These are phyloP conservation scores for Dichetophora obliterata DNA, from an alignment of 2,888 invertebrate species.

Conservation along the genomic window DNA sequence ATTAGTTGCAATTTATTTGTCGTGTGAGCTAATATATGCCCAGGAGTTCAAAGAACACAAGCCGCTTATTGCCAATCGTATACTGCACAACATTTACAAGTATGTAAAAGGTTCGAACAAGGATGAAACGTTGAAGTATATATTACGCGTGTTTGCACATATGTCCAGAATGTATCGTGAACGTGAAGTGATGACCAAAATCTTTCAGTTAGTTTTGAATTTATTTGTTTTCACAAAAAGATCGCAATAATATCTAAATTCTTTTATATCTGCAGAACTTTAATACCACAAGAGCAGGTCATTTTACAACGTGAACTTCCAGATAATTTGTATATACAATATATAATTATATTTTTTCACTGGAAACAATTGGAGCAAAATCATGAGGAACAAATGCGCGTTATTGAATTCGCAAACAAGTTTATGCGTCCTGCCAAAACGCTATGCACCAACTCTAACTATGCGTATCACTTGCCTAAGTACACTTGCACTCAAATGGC, in stretches of 20 bases:
- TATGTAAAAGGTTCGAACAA: slow-evolving; percentile 49
- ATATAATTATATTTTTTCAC: slow-evolving; percentile 59
- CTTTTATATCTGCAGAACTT: slow-evolving; percentile 44
- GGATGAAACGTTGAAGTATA: slow-evolving; percentile 35
- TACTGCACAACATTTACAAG: slow-evolving; percentile 51
- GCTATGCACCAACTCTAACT: slow-evolving; percentile 50
- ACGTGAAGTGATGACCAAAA: slow-evolving; percentile 53
- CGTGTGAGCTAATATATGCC: slow-evolving; percentile 57
- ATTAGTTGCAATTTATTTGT: slow-evolving; percentile 57
- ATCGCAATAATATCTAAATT: too few species aligned
- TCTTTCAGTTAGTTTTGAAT: slow-evolving; percentile 53
- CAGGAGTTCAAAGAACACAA: slow-evolving; percentile 52
- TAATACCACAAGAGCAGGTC: slow-evolving; percentile 48
- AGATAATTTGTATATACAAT: slow-evolving; percentile 58
- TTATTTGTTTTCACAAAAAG: neutral
- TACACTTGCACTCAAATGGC: slow-evolving; percentile 50
- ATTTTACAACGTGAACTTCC: slow-evolving; percentile 55
- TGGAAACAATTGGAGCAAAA: slow-evolving; percentile 56
- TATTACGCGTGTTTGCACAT: slow-evolving; percentile 49
- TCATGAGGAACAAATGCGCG: slow-evolving; percentile 47
- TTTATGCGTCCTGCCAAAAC: slow-evolving; percentile 58
- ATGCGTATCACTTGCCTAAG: slow-evolving; percentile 54
- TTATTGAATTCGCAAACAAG: slow-evolving; percentile 54
- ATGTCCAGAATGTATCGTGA: slow-evolving; percentile 57
- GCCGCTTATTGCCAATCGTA: slow-evolving; percentile 53